Conservation (phyloP, 2,113 vertebrate genomes). For the Tilapia sparmanii region DNA sequence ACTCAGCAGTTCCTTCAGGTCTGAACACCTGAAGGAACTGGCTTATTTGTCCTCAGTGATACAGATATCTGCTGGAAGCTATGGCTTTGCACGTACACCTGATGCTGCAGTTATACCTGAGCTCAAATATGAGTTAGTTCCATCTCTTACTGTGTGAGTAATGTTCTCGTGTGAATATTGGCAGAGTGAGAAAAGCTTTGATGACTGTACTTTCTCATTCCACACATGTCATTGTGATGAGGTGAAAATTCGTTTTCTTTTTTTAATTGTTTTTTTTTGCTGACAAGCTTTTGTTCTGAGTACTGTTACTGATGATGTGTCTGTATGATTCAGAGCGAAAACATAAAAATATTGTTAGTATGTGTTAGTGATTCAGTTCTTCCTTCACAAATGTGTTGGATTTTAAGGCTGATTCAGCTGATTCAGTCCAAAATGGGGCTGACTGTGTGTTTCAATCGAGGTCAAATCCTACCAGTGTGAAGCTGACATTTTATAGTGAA, state of each 20-base stretch:
- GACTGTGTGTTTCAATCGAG: background rate
- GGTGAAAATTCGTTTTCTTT: background rate
- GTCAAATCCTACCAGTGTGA: background rate
- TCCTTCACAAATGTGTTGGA: constrained; percentile 12
- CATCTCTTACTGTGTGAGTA: background rate
- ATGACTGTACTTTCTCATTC: constrained; percentile 5
- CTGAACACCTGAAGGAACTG: background rate
- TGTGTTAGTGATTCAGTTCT: constrained; percentile 40
- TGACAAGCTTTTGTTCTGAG: background rate
- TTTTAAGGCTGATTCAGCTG: constrained; percentile 13
- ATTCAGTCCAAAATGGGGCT: background rate
- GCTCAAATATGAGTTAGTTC: background rate
- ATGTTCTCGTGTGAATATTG: background rate
- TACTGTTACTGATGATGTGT: background rate
- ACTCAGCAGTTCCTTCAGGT: background rate
- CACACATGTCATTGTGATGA: background rate
- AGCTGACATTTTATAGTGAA: background rate
- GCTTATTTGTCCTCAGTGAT: background rate
- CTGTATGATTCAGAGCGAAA: constrained; percentile 21
- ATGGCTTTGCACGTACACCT: background rate
- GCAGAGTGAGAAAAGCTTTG: background rate
- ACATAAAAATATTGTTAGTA: background rate
- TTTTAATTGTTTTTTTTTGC: background rate
- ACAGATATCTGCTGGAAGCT: background rate
- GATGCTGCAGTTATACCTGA: background rate